These are phyloP conservation scores for Balearica regulorum DNA, from an alignment of 2,797 vertebrate species.

Conservation along the genomic window DNA sequence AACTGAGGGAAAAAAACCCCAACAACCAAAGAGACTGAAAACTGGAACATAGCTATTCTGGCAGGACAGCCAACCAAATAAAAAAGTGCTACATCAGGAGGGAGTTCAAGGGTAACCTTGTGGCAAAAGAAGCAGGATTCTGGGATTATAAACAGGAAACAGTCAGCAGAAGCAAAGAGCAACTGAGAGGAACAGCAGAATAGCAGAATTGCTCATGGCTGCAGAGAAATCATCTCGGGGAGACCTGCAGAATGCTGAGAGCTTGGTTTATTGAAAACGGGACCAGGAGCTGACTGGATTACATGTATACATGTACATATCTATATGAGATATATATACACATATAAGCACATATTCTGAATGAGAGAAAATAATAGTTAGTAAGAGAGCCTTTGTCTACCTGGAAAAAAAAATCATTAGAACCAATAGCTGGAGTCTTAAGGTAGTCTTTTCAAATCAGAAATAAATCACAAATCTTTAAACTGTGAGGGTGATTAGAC, in stretches of 20 bases:
- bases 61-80: background rate
- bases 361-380: background rate
- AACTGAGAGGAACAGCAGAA: background rate
- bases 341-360: background rate
- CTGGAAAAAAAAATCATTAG: background rate
- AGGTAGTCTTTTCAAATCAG: background rate
- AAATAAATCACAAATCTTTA: background rate
- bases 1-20: no score
- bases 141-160: constrained; percentile 17
- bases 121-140: background rate
- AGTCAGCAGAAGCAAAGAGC: background rate
- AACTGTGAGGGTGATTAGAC: background rate
- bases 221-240: background rate
- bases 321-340: background rate
- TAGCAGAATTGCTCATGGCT: accelerated
- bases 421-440: background rate
- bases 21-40: background rate
- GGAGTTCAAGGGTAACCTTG: background rate
- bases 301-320: background rate
- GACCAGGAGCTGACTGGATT: background rate
- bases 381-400: background rate
- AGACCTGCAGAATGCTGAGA: background rate
- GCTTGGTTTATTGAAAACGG: background rate
- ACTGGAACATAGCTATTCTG: background rate
- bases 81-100: background rate